Conservation (phyloP, 1,140 invertebrate genomes). For the Procambarus clarkii region DNA sequence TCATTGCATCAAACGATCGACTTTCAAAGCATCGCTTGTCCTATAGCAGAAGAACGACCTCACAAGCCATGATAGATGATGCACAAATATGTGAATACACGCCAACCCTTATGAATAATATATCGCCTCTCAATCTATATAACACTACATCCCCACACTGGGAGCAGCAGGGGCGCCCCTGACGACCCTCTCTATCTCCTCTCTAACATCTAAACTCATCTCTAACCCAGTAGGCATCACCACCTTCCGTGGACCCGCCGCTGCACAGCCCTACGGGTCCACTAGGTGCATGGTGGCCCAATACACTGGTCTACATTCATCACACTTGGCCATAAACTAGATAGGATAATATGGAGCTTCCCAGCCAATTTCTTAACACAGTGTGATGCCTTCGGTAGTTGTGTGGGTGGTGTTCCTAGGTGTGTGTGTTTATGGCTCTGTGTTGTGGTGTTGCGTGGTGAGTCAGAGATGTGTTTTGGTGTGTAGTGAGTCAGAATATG, state of each 20-base stretch:
- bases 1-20: too few species aligned
- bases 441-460: too few species aligned
- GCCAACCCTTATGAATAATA: conserved; percentile 53
- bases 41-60: too few species aligned
- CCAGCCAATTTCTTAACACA: conserved; percentile 53
- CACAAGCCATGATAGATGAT: too few species aligned
- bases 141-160: conserved; percentile 49
- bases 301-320: conserved; percentile 25
- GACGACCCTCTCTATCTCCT: conserved; percentile 36
- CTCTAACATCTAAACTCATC: conserved; percentile 58
- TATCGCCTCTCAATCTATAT: conserved; percentile 53
- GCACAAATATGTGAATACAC: too few species aligned
- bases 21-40: too few species aligned
- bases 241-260: not conserved
- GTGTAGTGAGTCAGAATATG: too few species aligned
- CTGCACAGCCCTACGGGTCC: not conserved
- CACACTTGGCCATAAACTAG: conserved; percentile 42
- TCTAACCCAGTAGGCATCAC: conserved; percentile 54
- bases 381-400: conserved; percentile 20
- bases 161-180: conserved; percentile 14
- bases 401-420: too few species aligned
- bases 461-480: too few species aligned
- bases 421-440: too few species aligned
- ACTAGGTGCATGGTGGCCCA: not conserved
- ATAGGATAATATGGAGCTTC: conserved; percentile 47